A percentile compares a stretch with the other conserved stretches of the same genome.
Conservation (phyloP, 2,888 invertebrate genomes). For the Ecdyonurus torrentis region DNA sequence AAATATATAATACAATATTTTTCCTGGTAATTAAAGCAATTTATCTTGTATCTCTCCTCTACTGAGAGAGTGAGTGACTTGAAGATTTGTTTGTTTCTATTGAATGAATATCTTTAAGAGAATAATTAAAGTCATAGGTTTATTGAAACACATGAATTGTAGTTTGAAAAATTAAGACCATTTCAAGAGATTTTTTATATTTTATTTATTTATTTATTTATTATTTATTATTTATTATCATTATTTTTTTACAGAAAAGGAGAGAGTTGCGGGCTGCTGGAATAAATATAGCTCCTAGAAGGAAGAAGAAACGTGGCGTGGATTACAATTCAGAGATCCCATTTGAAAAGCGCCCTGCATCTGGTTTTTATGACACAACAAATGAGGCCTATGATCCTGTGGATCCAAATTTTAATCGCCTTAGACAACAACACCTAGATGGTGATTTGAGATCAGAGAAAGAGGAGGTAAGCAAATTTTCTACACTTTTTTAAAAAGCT, state of each 20-base stretch:
- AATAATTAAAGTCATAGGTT: no score
- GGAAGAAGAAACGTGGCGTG: constrained; percentile 57
- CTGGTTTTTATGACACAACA: constrained; percentile 91
- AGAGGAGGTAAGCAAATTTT: constrained; percentile 48
- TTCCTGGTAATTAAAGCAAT: no score
- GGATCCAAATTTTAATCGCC: constrained; percentile 75
- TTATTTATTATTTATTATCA: constrained; percentile 5
- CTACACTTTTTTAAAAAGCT: background rate
- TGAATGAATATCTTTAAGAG: background rate
- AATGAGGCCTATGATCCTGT: constrained; percentile 75
- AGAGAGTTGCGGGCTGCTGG: constrained; percentile 94
- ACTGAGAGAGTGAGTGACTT: no score
- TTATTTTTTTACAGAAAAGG: constrained; percentile 42
- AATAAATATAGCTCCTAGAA: constrained; percentile 37
- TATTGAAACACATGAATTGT: no score
- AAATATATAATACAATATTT: no score
- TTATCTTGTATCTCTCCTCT: no score
- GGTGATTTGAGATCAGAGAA: constrained; percentile 79
- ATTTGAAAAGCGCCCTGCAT: constrained; percentile 84
- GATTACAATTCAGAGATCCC: constrained; percentile 97
- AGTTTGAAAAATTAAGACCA: no score
- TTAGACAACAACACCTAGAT: constrained; percentile 84
- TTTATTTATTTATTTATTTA: background rate
- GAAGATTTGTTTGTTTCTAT: no score
- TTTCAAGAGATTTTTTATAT: background rate